Base-by-base conservation (phyloP, 2,113 vertebrate species). In the Nothobranchius furzeri region DNA sequence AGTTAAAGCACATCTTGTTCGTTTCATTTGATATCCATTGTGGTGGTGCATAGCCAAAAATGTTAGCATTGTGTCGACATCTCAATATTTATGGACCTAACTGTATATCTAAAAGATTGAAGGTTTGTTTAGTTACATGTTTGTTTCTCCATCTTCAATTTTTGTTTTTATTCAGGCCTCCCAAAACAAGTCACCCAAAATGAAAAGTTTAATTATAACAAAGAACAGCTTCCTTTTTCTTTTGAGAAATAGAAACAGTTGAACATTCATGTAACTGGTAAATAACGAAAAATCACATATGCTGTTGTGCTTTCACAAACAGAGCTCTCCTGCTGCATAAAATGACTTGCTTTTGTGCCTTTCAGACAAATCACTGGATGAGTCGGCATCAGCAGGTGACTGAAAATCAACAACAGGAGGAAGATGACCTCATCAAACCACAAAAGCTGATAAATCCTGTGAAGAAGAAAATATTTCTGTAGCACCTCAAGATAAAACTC, bases 391-490 rank as follows among this genome's bases (percentile, higher is more conserved):
- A 30, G 60, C 61, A 47, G 68, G 79, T 25, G 54, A 76, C 10
- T 0, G 67, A 83, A 56, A 75, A 42, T 68, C 59, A 70, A 45
- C 77, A 68, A 56, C 74, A 82, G 1, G 56, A 67, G 75, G 53
- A 56, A 12, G 13, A 46, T 66, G 73, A 88, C 59, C 80, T 93
- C 71, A 88, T 91, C 74, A 74, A 68, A 42, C 77, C 89, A 24
- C 80, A 60, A 66, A 90, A 88, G 63, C 55, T 85, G 75, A 64
- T 80, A 45, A 81, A 85, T 75, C 82, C 82, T 0, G 0, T 73
- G 17, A 60, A 20, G 20, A 1, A 20, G 20, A 20, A 20, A 20
- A 20, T 20, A 20, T 20, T 20, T 20, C 20, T 20, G 20, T 20
- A 20, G 20, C 20, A 1, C 20, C 20, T 20, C 20, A 20, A 20